Base-by-base conservation (phyloP, 2,888 invertebrate genomes). In the Nymphalis polychloros region DNA sequence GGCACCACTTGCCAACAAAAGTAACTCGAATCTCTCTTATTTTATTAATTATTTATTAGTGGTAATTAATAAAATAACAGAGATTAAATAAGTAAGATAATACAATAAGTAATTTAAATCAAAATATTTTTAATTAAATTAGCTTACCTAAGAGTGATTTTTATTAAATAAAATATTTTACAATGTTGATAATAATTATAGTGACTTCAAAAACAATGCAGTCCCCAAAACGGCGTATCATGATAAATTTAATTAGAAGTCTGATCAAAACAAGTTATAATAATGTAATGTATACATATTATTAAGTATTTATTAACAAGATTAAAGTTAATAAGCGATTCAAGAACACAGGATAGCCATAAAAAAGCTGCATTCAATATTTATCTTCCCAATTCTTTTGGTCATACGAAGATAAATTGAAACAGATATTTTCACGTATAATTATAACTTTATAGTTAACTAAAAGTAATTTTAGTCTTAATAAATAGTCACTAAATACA, bases 371-470 rank as follows among this genome's bases (percentile, higher is more conserved):
- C 55, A 55, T 57, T 41, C 59, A 59, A 41, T 60, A 46, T 64
- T 64, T 50, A 64, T 59, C 10, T 59, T 50, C 41, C 41, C 50
- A n/a, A 31, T 55, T 23, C 13, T 55, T 66, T 49, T 55, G 53
- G 59, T 48, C 63, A 63, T 48, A 47, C 35, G 63, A 23, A 41
- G 53, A 59, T 63, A 48, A 68, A 68, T 47, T 53, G 53, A 63
- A 59, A 31, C 47, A 59, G 59, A 63, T 47, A 64, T 48, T 31
- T 50, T 19, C 8, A 49, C 17, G 19, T 63, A 31, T 35, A 52
- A 20, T 49, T 57, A 67, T 35, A 46, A 46, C 46, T 57, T 50
- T 50, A 31, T 46, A 35, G 16, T 50, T 61, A n/a, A 61, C 48
- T 31, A 61, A 47, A 48, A n/a, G 16, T 48, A 17, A 46, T 62